Conservation (phyloP, 2,888 invertebrate species). For the Cheilosia urbana region DNA sequence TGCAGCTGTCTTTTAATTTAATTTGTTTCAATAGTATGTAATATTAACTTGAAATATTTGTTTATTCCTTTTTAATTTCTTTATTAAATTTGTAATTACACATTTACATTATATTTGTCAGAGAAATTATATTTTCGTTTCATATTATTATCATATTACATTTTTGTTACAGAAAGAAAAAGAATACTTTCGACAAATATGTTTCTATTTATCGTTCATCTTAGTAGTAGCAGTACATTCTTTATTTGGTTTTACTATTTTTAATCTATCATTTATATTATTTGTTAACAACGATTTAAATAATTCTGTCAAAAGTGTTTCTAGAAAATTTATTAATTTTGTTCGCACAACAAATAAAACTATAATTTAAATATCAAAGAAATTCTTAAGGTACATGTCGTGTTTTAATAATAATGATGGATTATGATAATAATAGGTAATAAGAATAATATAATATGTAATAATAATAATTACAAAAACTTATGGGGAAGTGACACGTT, state of each 20-base stretch:
- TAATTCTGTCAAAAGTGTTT: slow-evolving; percentile 21
- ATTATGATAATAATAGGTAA: too few relatives aligned
- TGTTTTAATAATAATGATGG: too few relatives aligned
- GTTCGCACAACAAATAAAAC: not conserved
- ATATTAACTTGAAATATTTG: slow-evolving; percentile 34
- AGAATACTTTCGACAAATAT: slow-evolving; percentile 50
- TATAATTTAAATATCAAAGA: not conserved
- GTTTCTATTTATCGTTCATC: slow-evolving; percentile 49
- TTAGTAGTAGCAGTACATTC: slow-evolving; percentile 59
- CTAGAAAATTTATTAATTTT: not conserved
- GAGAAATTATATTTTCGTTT: slow-evolving; percentile 48
- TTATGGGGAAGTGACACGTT: too few relatives aligned
- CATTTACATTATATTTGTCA: slow-evolving; percentile 59
- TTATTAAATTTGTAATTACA: slow-evolving; percentile 48
- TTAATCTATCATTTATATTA: not conserved
- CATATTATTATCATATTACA: slow-evolving; percentile 9
- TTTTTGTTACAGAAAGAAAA: slow-evolving; percentile 26
- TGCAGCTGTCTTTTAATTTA: slow-evolving; percentile 34
- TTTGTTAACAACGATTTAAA: slow-evolving; percentile 21
- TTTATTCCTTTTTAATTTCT: slow-evolving; percentile 17
- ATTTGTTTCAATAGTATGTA: slow-evolving; percentile 15
- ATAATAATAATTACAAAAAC: too few relatives aligned
- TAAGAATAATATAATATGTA: too few relatives aligned
- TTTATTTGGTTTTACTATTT: slow-evolving; percentile 3
- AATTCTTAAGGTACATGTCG: too few relatives aligned